Evolutionary conservation across 2,113 vertebrate genomes (phyloP), one percentile per base, ranked within the genome.

Genomic region (Oxyura jamaicensis): DNA sequence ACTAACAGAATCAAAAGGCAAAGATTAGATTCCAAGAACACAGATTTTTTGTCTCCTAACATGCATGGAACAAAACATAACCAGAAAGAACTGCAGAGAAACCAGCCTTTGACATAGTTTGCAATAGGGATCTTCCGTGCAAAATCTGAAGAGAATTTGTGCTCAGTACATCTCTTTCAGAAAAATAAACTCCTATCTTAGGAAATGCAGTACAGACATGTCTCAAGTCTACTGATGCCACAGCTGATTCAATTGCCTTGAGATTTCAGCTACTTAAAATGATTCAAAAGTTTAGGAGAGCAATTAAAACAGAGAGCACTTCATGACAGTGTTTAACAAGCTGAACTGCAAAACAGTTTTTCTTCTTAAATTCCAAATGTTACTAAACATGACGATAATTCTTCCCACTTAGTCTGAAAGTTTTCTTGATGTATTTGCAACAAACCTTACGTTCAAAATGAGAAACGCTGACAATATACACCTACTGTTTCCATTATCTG

Each of bases 401-500:
- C 10, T 4, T 8, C 4, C 5, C 6, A 44, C 39, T 67, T 26
- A 22, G 52, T 67, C 58, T 48, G 56, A 2, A 3, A 5, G 11
- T 28, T 31, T 39, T 58, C 36, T 6, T 7, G 29, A 52, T 22
- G 9, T 19, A 41, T 65, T 42, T 73, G 11, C 22, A 52, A 60
- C 35, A 83, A 76, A 39, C 31, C 41, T 20, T 35, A 28, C 29
- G 13, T 4, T 39, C 33, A 46, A 85, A 86, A 31, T 5, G 17
- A 76, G 42, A 31, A 36, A 46, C 63, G 33, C 0, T 4, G 15
- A 3, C 10, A 2, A 50, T 1, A 36, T 3, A 3, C 13, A 22
- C 22, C 8, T 25, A 25, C 59, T 3, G 31, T 74, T 33, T 9
- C 25, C 9, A 1, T 7, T 10, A 14, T 3, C 12, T 48, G 44